phyloP scores from a whole-genome alignment of 1,140 invertebrate genomes.

The Spodoptera litura region DNA sequence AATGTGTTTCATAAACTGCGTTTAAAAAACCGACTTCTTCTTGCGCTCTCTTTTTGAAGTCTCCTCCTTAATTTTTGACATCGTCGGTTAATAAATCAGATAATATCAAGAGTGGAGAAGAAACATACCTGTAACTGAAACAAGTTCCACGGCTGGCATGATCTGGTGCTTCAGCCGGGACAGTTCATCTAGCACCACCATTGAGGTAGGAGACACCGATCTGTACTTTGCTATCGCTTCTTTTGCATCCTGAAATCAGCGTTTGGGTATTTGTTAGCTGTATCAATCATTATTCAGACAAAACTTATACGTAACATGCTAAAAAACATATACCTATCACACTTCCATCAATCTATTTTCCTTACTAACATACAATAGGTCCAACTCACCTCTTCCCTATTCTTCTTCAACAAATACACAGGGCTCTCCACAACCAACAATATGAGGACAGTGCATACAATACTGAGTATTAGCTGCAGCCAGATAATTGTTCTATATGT shows the following conservation, averaged over 20 bases:
- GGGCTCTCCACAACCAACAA: slow-evolving; percentile 71
- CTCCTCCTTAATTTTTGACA: no score
- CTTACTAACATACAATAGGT: neutral
- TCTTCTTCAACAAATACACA: slow-evolving; percentile 65
- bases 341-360: no score
- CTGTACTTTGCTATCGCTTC: slow-evolving; percentile 68
- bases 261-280: neutral
- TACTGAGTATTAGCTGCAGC: slow-evolving; percentile 60
- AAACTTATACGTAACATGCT: no score
- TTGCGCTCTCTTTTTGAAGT: no score
- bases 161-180: slow-evolving; percentile 69
- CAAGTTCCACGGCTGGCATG: slow-evolving; percentile 65
- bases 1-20: no score
- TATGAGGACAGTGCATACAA: slow-evolving; percentile 55
- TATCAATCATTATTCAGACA: neutral
- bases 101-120: neutral
- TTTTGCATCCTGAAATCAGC: slow-evolving; percentile 64
- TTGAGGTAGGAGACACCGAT: slow-evolving; percentile 61
- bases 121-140: slow-evolving; percentile 60
- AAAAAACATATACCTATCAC: no score
- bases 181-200: slow-evolving; percentile 68
- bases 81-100: no score
- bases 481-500: slow-evolving; percentile 66
- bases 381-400: slow-evolving; percentile 70
- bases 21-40: no score